Percentiles rank a stretch among this genome's conserved stretches.
Evolutionary conservation across 2,113 vertebrate genomes (phyloP).

Genomic region (Urocitellus parryii): DNA sequence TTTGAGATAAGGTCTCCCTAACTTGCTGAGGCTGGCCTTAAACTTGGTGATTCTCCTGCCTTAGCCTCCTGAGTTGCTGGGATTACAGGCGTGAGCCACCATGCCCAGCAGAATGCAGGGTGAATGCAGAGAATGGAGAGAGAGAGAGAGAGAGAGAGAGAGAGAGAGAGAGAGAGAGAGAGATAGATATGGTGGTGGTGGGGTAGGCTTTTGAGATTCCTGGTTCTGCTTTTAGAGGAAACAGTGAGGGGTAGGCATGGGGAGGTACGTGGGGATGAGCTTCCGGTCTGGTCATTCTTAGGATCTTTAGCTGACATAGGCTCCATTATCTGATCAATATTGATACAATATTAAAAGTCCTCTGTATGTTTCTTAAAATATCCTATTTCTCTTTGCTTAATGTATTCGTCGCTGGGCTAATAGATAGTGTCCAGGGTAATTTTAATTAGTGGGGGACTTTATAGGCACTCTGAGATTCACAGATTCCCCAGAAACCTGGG

Average conservation of each 20-base stretch:
- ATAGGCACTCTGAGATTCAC: background rate
- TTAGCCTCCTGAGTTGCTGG: no score
- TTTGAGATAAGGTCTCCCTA: background rate
- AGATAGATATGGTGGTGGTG: no score
- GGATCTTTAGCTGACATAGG: background rate
- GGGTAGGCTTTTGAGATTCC: no score
- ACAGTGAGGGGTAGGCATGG: background rate
- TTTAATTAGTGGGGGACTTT: background rate
- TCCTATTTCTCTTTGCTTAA: background rate
- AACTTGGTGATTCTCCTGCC: no score
- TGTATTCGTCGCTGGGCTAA: background rate
- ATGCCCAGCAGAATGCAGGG: no score
- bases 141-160: no score
- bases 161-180: no score
- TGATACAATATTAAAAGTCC: background rate
- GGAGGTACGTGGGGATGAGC: background rate
- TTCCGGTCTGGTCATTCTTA: background rate
- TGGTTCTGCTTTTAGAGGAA: no score
- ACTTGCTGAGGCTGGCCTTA: no score
- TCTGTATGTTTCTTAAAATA: background rate
- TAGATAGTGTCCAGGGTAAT: background rate
- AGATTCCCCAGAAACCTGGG: no score
- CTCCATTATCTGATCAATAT: background rate
- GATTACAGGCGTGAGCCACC: no score
- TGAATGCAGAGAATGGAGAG: no score